Conservation (phyloP, 1,140 invertebrate genomes). For the Campoletis sonorensis region DNA sequence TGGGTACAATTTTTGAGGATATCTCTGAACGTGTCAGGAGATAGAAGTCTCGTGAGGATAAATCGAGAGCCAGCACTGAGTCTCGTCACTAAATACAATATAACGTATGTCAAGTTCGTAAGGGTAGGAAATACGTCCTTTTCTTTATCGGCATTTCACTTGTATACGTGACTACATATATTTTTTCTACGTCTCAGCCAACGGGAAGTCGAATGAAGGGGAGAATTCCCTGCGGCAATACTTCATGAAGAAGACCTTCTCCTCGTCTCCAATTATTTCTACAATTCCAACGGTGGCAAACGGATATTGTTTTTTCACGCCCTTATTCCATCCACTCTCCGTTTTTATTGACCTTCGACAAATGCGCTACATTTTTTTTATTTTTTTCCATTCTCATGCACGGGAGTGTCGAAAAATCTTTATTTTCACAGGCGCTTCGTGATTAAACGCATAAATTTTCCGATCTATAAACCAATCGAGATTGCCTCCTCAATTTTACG, state of each 20-base stretch:
- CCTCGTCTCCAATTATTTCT: constrained; percentile 13
- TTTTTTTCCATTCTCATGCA: no score
- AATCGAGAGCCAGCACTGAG: background rate
- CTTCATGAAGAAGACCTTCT: background rate
- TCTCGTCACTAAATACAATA: no score
- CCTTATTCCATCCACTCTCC: background rate
- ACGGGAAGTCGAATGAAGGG: background rate
- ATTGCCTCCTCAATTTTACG: no score
- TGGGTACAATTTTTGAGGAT: background rate
- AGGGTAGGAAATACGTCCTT: no score
- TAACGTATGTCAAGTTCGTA: no score
- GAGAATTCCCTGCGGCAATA: constrained; percentile 4
- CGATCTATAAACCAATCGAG: no score
- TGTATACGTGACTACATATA: background rate
- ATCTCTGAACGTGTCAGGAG: background rate
- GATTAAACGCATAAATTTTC: no score
- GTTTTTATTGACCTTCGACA: background rate
- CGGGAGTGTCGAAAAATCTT: background rate
- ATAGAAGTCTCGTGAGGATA: background rate
- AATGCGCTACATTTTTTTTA: background rate
- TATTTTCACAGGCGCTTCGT: background rate
- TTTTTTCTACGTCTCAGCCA: background rate
- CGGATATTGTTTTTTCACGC: background rate
- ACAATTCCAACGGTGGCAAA: background rate
- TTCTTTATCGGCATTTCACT: no score